A percentile compares a stretch with the other conserved stretches of the same genome.
Conservation (phyloP, 64 coral and sea anemone species). For the Orbicella faveolata region DNA sequence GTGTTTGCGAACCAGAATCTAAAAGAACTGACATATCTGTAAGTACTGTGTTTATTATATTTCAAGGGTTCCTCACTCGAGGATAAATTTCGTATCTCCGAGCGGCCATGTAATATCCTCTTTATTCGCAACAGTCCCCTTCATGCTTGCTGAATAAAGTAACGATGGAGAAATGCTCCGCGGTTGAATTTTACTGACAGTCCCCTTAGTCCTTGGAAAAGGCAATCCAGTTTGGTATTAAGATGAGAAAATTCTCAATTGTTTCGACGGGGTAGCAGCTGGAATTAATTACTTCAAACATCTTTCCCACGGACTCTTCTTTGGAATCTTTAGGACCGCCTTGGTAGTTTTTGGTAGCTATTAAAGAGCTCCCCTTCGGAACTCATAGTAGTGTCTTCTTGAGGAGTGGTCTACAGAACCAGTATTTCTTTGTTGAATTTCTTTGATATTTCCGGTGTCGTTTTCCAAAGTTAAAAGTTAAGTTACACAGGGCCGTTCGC, state of each 20-base stretch:
- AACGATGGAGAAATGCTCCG: too few species aligned
- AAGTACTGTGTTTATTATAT: too few species aligned
- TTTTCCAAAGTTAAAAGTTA: constrained; percentile 55
- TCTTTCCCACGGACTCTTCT: constrained; percentile 51
- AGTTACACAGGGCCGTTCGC: constrained; percentile 34
- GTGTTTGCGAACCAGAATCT: too few species aligned
- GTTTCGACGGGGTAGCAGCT: constrained; percentile 46
- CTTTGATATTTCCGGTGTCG: constrained; percentile 54
- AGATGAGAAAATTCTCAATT: constrained; percentile 24
- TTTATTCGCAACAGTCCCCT: too few species aligned
- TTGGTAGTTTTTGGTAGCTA: constrained; percentile 47
- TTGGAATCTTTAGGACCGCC: constrained; percentile 9
- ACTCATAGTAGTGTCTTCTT: constrained; percentile 50
- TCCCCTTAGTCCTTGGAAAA: constrained; percentile 47
- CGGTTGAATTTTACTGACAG: constrained; percentile 32
- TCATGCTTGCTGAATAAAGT: too few species aligned
- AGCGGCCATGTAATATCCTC: too few species aligned
- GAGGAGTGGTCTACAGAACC: constrained; percentile 3
- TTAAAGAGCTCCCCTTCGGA: not conserved
- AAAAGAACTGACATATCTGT: too few species aligned
- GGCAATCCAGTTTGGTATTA: constrained; percentile 17
- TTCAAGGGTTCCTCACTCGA: too few species aligned
- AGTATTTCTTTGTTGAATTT: constrained; percentile 41
- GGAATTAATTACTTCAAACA: constrained; percentile 57
- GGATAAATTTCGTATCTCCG: too few species aligned